Percentiles rank a stretch among this genome's conserved stretches.
Conservation (phyloP, 2,888 invertebrate genomes). For the Hipparchia semele region DNA sequence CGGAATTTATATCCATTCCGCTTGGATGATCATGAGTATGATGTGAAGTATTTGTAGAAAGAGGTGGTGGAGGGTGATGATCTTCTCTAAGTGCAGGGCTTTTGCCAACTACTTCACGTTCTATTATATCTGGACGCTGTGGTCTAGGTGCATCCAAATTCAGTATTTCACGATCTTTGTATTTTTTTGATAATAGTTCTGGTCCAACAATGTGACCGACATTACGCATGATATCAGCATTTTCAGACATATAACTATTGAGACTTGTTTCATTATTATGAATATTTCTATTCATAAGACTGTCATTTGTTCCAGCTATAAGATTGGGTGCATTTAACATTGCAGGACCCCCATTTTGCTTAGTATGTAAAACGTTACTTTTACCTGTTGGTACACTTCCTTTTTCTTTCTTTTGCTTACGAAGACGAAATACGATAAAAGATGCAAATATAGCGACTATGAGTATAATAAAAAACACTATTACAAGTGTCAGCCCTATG, state of each 20-base stretch:
- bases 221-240: constrained; percentile 88
- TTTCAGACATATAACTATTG: constrained; percentile 87
- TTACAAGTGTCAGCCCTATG: constrained; percentile 96
- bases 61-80: constrained; percentile 91
- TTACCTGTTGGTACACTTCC: constrained; percentile 85
- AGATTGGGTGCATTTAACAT: constrained; percentile 88
- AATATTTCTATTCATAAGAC: constrained; percentile 86
- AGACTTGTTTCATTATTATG: constrained; percentile 88
- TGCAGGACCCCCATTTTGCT: constrained; percentile 88
- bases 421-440: constrained; percentile 94
- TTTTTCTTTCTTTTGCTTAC: constrained; percentile 94
- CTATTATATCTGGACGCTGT: constrained; percentile 96
- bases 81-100: constrained; percentile 91
- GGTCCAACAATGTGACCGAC: constrained; percentile 92
- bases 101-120: constrained; percentile 93
- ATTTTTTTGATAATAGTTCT: constrained; percentile 94
- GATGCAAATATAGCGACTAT: constrained; percentile 95
- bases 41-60: constrained; percentile 87
- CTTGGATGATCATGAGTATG: constrained; percentile 88
- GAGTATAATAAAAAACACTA: constrained; percentile 96
- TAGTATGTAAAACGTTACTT: constrained; percentile 88
- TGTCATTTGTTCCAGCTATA: constrained; percentile 86
- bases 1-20: constrained; percentile 89
- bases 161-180: constrained; percentile 92
- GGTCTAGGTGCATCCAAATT: constrained; percentile 88